A percentile compares a stretch with the other conserved stretches of the same genome.
Evolutionary conservation across 2,113 vertebrate species (phyloP).

Genomic region (Prunella fulvescens): DNA sequence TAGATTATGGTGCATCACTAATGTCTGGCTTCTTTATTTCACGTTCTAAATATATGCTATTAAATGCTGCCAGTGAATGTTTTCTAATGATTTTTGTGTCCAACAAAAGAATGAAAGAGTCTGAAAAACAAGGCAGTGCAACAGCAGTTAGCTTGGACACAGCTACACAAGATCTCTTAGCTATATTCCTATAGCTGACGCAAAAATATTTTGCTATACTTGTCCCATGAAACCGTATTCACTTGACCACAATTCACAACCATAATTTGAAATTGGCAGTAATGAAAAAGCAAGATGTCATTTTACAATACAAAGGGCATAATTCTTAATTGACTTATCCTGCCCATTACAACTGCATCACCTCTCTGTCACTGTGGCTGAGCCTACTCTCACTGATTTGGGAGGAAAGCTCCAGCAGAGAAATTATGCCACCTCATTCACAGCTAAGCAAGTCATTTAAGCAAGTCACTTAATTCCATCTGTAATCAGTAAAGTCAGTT

Average conservation of each 20-base stretch:
- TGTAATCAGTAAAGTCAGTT: background rate
- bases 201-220: background rate
- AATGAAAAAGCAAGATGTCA: background rate
- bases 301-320: background rate
- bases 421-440: background rate
- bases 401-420: background rate
- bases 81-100: conserved; percentile 18
- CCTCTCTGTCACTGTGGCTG: background rate
- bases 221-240: background rate
- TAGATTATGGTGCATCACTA: background rate
- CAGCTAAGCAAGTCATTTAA: conserved; percentile 12
- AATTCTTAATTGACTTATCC: background rate
- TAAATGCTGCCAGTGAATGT: conserved; percentile 2
- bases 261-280: background rate
- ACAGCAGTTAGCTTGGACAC: background rate
- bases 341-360: background rate
- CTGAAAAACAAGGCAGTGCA: background rate
- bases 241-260: background rate
- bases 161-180: background rate
- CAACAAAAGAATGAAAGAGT: background rate
- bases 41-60: background rate
- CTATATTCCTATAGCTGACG: background rate
- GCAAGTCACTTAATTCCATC: background rate
- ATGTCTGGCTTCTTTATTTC: background rate
- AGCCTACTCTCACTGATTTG: background rate